These are phyloP conservation scores for Heliconius charithonia DNA, from an alignment of 2,888 invertebrate species.

Conservation along the genomic window DNA sequence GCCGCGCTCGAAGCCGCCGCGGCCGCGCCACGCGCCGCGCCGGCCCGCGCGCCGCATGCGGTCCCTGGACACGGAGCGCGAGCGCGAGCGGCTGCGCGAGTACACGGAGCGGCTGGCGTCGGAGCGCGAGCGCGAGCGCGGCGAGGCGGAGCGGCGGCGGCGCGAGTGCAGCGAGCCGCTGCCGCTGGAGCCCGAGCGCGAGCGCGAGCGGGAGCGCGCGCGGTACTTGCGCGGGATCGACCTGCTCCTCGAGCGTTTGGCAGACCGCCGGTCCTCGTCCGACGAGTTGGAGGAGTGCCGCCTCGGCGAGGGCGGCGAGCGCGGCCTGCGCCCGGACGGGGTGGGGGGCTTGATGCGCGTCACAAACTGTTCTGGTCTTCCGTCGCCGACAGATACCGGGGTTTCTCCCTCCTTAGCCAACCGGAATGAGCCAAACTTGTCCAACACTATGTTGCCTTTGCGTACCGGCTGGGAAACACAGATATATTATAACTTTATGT, in stretches of 20 bases:
- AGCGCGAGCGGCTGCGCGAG: conserved; percentile 84
- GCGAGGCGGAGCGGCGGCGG: conserved; percentile 75
- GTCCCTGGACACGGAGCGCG: conserved; percentile 83
- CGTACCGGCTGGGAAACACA: conserved; percentile 66
- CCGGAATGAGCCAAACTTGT: conserved; percentile 89
- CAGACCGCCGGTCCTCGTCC: conserved; percentile 65
- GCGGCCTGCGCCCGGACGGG: conserved; percentile 70
- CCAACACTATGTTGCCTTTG: conserved; percentile 85
- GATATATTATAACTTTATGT: neutral
- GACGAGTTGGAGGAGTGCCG: conserved; percentile 75
- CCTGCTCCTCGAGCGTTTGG: conserved; percentile 74
- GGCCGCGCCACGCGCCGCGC: conserved; percentile 82
- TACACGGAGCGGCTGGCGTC: conserved; percentile 84
- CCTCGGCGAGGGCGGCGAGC: conserved; percentile 75
- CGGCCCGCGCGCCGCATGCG: conserved; percentile 68
- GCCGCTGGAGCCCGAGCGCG: conserved; percentile 75
- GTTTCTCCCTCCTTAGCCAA: conserved; percentile 84
- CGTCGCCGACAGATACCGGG: conserved; percentile 75
- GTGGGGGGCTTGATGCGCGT: conserved; percentile 77
- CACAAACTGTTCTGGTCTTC: conserved; percentile 81
- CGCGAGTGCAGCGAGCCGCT: conserved; percentile 73
- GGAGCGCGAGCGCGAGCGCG: conserved; percentile 85
- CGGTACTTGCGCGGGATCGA: conserved; percentile 87
- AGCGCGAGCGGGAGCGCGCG: conserved; percentile 85
- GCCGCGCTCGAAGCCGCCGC: conserved; percentile 87